Conservation (phyloP, 2,113 vertebrate genomes). For the Chamaea fasciata region DNA sequence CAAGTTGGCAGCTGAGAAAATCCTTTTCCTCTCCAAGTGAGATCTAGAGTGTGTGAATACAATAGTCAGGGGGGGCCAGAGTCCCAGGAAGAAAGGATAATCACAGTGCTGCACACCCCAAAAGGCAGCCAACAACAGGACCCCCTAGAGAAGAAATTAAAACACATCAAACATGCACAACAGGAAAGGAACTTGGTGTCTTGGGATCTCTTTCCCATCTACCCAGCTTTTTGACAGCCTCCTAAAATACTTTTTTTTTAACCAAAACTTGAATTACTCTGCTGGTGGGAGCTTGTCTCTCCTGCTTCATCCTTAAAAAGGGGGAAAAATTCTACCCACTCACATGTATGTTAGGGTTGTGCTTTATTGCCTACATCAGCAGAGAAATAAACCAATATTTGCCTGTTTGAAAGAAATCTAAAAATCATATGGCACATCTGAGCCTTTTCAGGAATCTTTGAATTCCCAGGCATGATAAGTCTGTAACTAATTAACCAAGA, state of each 20-base stretch:
- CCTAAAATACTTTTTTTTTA: neutral
- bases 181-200: neutral
- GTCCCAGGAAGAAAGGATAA: neutral
- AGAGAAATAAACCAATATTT: neutral
- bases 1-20: conserved; percentile 10
- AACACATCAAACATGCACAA: neutral
- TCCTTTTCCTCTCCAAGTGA: neutral
- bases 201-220: neutral
- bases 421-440: neutral
- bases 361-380: neutral
- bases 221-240: neutral
- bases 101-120: neutral
- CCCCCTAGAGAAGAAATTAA: neutral
- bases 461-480: neutral
- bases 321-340: neutral
- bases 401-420: neutral
- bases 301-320: neutral
- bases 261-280: neutral
- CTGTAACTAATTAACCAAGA: neutral
- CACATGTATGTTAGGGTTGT: neutral
- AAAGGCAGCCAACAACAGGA: neutral
- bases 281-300: neutral
- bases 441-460: neutral
- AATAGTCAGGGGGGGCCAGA: neutral
- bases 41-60: neutral